These are phyloP conservation scores for Clytia hemisphaerica DNA, from an alignment of 30 jellyfish, hydroid and myxozoan species.

Conservation along the genomic window DNA sequence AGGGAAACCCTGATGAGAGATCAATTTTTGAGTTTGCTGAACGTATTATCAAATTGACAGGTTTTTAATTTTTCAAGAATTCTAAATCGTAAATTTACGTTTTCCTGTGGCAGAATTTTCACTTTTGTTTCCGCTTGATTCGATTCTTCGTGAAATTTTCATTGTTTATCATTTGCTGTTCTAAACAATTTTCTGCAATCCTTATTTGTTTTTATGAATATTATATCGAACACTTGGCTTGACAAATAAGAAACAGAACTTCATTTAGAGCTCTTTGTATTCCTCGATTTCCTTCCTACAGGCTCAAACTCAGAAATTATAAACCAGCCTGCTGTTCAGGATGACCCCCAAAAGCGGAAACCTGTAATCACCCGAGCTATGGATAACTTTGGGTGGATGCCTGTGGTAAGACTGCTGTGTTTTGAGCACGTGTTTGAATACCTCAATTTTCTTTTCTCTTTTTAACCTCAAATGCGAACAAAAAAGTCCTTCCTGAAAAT, in stretches of 20 bases:
- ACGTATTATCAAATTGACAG: conserved; percentile 47
- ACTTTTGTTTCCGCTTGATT: no score
- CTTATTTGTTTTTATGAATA: no score
- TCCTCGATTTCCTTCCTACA: no score
- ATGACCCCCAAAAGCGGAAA: conserved; percentile 93
- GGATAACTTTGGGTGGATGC: conserved; percentile 79
- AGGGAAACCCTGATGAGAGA: conserved; percentile 99
- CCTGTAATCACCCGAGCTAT: conserved; percentile 89
- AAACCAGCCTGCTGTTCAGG: conserved; percentile 60
- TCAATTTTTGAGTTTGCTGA: conserved; percentile 84
- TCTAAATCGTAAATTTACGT: no score
- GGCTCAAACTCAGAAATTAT: conserved; percentile 75
- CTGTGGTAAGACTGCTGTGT: conserved; percentile 68
- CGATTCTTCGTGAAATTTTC: no score
- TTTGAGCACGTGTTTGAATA: neutral
- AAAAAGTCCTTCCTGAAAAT: neutral
- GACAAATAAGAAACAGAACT: no score
- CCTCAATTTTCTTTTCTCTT: neutral
- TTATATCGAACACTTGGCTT: no score
- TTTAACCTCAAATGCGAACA: neutral
- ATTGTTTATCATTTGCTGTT: no score
- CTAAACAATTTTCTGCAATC: no score
- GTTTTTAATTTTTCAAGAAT: no score
- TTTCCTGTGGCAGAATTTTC: neutral
- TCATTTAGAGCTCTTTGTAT: no score